phyloP scores from a whole-genome alignment of 1,140 invertebrate species.

The Ceratosolen solmsi region DNA sequence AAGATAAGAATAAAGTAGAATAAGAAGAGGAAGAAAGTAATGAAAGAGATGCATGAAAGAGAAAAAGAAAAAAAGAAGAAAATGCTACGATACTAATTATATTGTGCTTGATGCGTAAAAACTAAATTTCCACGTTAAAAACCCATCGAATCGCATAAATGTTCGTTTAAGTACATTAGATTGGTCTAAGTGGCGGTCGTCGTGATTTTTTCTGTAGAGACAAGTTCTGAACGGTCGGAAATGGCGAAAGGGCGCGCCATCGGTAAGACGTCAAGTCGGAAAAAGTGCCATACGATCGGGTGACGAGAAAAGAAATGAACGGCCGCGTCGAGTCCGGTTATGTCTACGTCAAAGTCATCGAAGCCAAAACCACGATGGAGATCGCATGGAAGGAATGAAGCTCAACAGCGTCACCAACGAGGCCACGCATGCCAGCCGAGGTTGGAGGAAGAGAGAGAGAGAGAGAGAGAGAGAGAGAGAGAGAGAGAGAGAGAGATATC shows the following conservation, averaged over 20 bases:
- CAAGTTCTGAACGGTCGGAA: not conserved
- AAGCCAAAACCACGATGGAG: slow-evolving; percentile 13
- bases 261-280: not conserved
- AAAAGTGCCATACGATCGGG: slow-evolving; percentile 34
- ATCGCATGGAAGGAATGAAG: slow-evolving; percentile 33
- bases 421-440: not conserved
- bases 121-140: not conserved
- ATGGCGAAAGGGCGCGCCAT: not conserved
- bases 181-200: not conserved
- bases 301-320: slow-evolving; percentile 8
- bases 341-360: slow-evolving; percentile 27
- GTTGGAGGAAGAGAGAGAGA: not conserved
- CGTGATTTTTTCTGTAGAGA: not conserved
- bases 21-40: no score
- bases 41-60: no score
- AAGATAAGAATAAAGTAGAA: no score
- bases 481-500: not conserved
- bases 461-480: not conserved
- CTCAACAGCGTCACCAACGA: slow-evolving; percentile 31
- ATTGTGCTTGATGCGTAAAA: not conserved
- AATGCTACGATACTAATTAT: not conserved
- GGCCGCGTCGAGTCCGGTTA: slow-evolving; percentile 30
- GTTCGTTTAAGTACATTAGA: not conserved
- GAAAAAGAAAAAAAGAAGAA: not conserved
- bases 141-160: not conserved